Conservation (phyloP, 2,888 invertebrate species). For the Prosapia bicincta region DNA sequence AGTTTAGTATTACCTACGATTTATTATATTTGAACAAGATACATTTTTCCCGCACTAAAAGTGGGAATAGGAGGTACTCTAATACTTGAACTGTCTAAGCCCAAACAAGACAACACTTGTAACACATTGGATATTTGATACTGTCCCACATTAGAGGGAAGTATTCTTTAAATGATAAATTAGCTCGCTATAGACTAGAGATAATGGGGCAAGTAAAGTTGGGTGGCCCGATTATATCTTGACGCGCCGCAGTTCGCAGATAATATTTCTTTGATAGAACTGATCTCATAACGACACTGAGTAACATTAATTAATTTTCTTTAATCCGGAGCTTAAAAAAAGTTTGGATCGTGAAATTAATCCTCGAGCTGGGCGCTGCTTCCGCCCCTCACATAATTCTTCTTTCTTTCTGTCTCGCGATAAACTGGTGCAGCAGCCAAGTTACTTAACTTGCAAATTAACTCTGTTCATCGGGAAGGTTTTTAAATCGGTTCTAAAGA, state of each 20-base stretch:
- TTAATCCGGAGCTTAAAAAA: background rate
- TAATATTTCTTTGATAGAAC: background rate
- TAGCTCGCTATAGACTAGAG: background rate
- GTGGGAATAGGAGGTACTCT: no score
- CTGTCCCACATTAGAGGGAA: no score
- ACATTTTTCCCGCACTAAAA: no score
- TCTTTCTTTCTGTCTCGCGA: background rate
- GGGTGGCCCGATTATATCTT: background rate
- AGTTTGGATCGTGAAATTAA: background rate
- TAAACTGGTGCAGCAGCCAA: background rate
- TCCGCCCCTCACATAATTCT: background rate
- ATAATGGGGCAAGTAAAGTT: slow-evolving; percentile 2
- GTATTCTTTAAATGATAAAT: background rate
- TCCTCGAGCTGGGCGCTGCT: background rate
- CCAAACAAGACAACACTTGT: no score
- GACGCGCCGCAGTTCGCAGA: background rate
- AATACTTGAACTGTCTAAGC: no score
- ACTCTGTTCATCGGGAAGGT: background rate
- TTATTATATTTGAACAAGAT: no score
- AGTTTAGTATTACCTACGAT: no score
- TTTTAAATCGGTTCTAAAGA: background rate
- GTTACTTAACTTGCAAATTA: background rate
- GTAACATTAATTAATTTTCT: slow-evolving; percentile 2
- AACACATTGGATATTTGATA: no score
- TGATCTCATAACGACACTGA: background rate